Percentiles rank a stretch among this genome's conserved stretches.
phyloP scores from a whole-genome alignment of 2,113 vertebrate species.

The Anarrhichthys ocellatus region DNA sequence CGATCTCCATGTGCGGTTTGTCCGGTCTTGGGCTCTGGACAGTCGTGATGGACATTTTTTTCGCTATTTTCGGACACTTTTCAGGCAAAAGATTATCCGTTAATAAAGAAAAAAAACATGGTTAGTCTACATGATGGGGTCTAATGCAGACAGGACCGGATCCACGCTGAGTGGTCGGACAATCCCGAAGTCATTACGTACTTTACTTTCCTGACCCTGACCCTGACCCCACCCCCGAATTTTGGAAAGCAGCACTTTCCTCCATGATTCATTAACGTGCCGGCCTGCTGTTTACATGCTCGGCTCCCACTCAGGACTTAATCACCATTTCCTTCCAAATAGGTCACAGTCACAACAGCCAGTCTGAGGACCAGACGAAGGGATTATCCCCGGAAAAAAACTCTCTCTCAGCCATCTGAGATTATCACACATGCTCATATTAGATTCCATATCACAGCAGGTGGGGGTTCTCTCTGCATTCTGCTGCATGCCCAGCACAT shows the following conservation, averaged over 20 bases:
- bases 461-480: slow-evolving; percentile 24
- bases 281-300: slow-evolving; percentile 49
- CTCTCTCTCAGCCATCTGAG: not conserved
- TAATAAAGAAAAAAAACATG: not conserved
- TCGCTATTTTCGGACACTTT: not conserved
- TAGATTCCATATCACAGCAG: slow-evolving; percentile 46
- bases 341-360: slow-evolving; percentile 66
- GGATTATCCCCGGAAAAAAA: slow-evolving; percentile 55
- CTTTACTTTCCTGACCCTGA: slow-evolving; percentile 7
- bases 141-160: not conserved
- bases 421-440: slow-evolving; percentile 52
- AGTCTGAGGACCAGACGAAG: slow-evolving; percentile 45
- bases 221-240: not conserved
- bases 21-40: no score
- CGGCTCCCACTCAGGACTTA: slow-evolving; percentile 56
- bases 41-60: no score
- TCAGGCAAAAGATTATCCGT: not conserved
- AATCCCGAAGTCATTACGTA: slow-evolving; percentile 6
- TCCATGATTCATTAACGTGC: slow-evolving; percentile 36
- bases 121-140: not conserved
- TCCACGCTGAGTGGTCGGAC: not conserved
- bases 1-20: not conserved
- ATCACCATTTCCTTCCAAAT: slow-evolving; percentile 75
- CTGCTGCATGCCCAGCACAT: not conserved
- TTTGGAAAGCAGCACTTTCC: slow-evolving; percentile 31